phyloP scores from a whole-genome alignment of 2,797 vertebrate genomes.

The Microcaecilia unicolor region DNA sequence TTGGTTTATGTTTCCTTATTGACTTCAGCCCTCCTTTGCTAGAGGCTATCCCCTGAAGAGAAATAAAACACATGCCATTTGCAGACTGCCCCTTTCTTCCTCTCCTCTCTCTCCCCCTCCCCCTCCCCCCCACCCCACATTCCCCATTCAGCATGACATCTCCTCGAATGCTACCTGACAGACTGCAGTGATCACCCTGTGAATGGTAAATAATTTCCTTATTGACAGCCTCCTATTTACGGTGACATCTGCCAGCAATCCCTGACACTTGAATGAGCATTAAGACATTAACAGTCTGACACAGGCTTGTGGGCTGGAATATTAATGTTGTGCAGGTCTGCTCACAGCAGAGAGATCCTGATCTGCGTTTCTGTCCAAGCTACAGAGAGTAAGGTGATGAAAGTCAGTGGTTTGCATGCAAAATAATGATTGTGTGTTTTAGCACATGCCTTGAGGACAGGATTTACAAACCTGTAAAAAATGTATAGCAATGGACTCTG shows the following conservation, averaged over 20 bases:
- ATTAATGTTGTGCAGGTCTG: conserved; percentile 26
- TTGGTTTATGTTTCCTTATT: conserved; percentile 8
- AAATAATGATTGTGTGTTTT: too few relatives aligned
- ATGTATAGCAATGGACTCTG: too few relatives aligned
- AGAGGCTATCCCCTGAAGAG: conserved; percentile 1
- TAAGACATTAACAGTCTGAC: conserved; percentile 52
- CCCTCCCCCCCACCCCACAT: too few relatives aligned
- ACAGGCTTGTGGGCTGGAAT: conserved; percentile 37
- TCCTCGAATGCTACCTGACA: conserved; percentile 39
- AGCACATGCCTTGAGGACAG: too few relatives aligned
- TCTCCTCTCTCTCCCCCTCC: too few relatives aligned
- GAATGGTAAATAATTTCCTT: conserved; percentile 49
- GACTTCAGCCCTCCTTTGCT: not conserved
- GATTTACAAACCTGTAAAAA: too few relatives aligned
- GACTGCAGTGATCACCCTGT: conserved; percentile 33
- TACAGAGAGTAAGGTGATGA: too few relatives aligned
- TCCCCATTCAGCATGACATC: conserved; percentile 24
- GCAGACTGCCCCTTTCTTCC: conserved; percentile 4
- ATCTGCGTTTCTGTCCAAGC: too few relatives aligned
- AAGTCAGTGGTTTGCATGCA: too few relatives aligned
- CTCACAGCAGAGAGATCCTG: too few relatives aligned
- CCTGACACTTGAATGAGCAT: conserved; percentile 54
- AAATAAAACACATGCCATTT: conserved; percentile 1
- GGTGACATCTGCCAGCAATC: conserved; percentile 50
- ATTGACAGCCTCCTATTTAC: conserved; percentile 50